Conservation (phyloP, 2,113 vertebrate genomes). For the Rhinogobius similis region DNA sequence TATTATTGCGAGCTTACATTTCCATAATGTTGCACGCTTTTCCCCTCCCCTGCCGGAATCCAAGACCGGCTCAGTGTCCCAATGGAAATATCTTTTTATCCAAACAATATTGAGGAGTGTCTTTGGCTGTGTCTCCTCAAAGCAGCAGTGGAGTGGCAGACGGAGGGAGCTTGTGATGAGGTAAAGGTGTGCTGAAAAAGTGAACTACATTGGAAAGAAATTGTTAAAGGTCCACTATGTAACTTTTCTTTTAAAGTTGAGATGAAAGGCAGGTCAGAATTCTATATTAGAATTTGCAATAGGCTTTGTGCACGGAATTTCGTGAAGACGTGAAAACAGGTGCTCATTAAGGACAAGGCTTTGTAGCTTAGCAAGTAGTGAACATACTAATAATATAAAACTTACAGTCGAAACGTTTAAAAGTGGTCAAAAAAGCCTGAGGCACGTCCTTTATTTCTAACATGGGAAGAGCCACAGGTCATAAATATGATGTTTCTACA, state of each 20-base stretch:
- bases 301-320: no score
- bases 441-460: no score
- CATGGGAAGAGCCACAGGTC: no score
- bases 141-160: slow-evolving; percentile 9
- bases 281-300: no score
- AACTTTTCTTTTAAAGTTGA: not conserved
- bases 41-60: slow-evolving; percentile 20
- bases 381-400: no score
- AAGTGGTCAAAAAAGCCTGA: no score
- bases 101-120: slow-evolving; percentile 21
- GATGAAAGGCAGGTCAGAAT: no score
- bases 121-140: not conserved
- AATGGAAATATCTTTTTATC: slow-evolving; percentile 39
- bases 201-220: not conserved
- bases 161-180: not conserved
- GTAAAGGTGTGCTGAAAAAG: not conserved
- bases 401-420: no score
- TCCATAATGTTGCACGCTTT: slow-evolving; percentile 38
- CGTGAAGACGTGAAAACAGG: no score
- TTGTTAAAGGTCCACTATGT: not conserved
- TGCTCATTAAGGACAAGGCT: no score
- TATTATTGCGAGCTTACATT: slow-evolving; percentile 46
- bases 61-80: slow-evolving; percentile 27
- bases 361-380: no score
- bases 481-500: no score